These are phyloP conservation scores for Premnoplex brunnescens DNA, from an alignment of 2,797 vertebrate genomes.

Conservation along the genomic window DNA sequence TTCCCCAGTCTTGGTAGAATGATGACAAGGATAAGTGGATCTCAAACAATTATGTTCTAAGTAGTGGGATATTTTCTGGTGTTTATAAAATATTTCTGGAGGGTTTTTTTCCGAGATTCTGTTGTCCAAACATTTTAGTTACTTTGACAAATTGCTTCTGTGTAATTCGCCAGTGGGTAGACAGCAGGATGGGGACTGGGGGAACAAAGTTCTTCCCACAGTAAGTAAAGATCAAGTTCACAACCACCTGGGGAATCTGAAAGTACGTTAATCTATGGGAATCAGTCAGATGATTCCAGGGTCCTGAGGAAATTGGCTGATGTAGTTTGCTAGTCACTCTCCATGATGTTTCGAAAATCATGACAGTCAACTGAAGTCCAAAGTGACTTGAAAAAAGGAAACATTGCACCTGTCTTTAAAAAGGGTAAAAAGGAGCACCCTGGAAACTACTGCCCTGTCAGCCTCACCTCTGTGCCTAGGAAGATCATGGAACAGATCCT, in stretches of 20 bases:
- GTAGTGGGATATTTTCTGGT: background rate
- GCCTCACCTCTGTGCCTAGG: background rate
- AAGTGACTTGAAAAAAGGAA: background rate
- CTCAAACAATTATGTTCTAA: background rate
- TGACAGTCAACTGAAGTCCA: too few species aligned
- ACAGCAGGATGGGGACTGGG: background rate
- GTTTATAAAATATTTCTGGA: background rate
- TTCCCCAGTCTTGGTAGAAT: background rate
- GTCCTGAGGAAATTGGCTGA: background rate
- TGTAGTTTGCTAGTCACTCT: background rate
- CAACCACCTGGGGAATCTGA: background rate
- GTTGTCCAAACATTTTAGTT: background rate
- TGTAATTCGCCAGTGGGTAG: accelerated
- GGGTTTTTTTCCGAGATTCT: background rate
- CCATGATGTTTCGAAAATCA: background rate
- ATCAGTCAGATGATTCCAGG: background rate
- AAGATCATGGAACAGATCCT: background rate
- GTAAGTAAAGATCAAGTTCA: background rate
- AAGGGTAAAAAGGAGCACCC: background rate
- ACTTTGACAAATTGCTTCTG: background rate
- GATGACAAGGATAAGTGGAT: background rate
- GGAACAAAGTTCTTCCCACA: background rate
- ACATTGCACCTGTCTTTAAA: background rate
- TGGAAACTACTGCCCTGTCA: too few species aligned
- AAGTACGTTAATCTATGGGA: background rate